Evolutionary conservation across 2,888 invertebrate genomes (phyloP), one percentile per base, ranked within the genome.

Genomic region (Syrista parreyssii): DNA sequence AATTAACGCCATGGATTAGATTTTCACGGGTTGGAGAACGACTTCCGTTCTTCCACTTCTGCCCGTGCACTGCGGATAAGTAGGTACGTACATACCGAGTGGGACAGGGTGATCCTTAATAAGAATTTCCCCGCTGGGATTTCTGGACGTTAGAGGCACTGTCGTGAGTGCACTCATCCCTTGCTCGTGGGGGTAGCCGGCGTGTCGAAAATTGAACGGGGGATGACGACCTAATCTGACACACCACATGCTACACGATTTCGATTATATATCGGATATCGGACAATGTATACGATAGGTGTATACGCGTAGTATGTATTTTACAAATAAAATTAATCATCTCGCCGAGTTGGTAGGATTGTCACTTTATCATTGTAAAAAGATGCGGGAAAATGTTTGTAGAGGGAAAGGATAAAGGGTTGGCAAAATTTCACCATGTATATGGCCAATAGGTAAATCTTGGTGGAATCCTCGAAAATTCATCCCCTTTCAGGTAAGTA

Each of bases 21-120:
- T 74, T 74, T 78, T 32, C 36, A 12, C 32, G 68, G 68, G 72
- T 32, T n/a, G 73, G 33, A 68, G 74, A 40, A 55, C 23, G 23
- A 55, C 55, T 55, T 55, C 55, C 23, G 55, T 55, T 55, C 23
- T 2, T 23, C 6, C 55, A 6, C 55, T 55, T 55, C 9, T 23
- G 23, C 55, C 23, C 9, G 23, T 55, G 23, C 55, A 23, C 23
- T 9, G 9, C 9, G 23, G 55, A 55, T 55, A 55, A 55, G 55
- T 55, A 55, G 55, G 55, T 55, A 55, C 55, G 55, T 55, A 55
- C 55, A 55, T 9, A 23, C 55, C 55, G 9, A 55, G 9, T 55
- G 55, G 15, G 55, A 55, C 23, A 55, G 23, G 23, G 9, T 23
- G 23, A 23, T 23, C 23, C 55, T 55, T 9, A 55, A 55, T 55